Conservation (phyloP, 2,113 vertebrate species). For the Chrysochloris asiatica region DNA sequence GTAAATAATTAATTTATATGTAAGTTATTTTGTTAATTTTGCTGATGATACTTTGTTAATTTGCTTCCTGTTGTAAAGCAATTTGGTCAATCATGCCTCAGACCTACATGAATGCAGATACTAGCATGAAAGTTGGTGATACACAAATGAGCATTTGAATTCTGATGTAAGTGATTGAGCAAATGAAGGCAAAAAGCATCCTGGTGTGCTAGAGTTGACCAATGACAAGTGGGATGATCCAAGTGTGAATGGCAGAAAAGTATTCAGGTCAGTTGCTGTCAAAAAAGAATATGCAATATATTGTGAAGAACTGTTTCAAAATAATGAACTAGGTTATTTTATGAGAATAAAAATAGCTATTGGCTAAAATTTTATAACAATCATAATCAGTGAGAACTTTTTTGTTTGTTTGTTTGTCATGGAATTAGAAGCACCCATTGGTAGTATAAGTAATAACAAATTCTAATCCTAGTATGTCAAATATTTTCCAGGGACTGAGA, state of each 20-base stretch:
- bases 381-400: not conserved
- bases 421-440: conserved; percentile 24
- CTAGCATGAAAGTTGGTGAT: not conserved
- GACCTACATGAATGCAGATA: not conserved
- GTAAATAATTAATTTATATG: not conserved
- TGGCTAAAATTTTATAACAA: conserved; percentile 32
- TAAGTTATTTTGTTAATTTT: conserved; percentile 8
- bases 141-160: not conserved
- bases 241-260: not conserved
- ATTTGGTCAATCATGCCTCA: not conserved
- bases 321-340: not conserved
- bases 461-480: not conserved
- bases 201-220: not conserved
- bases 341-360: conserved; percentile 27
- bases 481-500: conserved; percentile 2
- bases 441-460: not conserved
- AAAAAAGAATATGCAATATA: not conserved
- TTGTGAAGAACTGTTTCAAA: not conserved
- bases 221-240: not conserved
- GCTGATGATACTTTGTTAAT: not conserved
- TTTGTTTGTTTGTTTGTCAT: not conserved
- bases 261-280: not conserved
- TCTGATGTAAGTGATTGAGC: not conserved
- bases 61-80: not conserved
- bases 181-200: not conserved